Conservation (phyloP, 2,113 vertebrate genomes). For the Ornithorhynchus anatinus region DNA sequence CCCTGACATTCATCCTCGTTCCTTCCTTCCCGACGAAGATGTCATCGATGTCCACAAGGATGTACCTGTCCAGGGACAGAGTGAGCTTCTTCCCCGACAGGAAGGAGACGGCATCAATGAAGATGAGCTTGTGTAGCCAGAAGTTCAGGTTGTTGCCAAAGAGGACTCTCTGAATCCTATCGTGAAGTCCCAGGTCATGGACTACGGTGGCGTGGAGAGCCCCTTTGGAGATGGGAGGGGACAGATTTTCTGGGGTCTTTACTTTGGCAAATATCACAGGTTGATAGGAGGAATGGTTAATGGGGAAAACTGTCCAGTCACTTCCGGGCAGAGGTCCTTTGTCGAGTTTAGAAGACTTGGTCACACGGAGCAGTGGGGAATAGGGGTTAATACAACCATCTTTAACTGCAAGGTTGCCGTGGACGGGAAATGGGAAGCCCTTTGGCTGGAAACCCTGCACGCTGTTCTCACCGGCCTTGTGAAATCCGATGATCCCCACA, state of each 20-base stretch:
- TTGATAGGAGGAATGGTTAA: conserved; percentile 77
- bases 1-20: conserved; percentile 79
- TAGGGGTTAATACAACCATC: conserved; percentile 79
- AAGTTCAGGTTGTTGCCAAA: conserved; percentile 80
- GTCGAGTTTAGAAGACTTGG: conserved; percentile 74
- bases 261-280: conserved; percentile 78
- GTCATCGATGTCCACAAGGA: conserved; percentile 83
- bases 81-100: conserved; percentile 72
- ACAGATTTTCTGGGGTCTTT: conserved; percentile 67
- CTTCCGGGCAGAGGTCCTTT: conserved; percentile 71
- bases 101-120: conserved; percentile 78
- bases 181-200: conserved; percentile 76
- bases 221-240: conserved; percentile 61
- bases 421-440: conserved; percentile 71
- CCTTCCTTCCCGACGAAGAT: conserved; percentile 84
- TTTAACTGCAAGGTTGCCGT: conserved; percentile 71
- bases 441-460: conserved; percentile 67
- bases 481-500: conserved; percentile 78
- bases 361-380: conserved; percentile 75
- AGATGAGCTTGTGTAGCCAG: conserved; percentile 82
- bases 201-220: conserved; percentile 72
- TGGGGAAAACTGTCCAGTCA: conserved; percentile 79
- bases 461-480: conserved; percentile 71
- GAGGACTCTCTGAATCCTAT: conserved; percentile 78
- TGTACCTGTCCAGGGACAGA: conserved; percentile 77